These are phyloP conservation scores for Sebastes matsubarae DNA, from an alignment of 2,797 vertebrate species.

Conservation along the genomic window DNA sequence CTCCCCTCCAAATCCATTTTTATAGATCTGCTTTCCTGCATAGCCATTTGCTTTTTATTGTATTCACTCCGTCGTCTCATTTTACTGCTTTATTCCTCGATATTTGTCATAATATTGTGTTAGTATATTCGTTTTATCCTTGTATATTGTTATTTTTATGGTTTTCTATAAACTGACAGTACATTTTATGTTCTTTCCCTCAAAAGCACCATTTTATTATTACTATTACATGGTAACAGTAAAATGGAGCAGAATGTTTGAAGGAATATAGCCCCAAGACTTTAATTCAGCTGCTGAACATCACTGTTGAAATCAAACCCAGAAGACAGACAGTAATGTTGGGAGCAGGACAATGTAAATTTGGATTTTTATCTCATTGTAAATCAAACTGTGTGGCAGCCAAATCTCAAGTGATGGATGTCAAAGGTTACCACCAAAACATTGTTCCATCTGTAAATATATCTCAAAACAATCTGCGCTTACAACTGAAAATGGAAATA, in stretches of 20 bases:
- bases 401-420: no score
- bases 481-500: no score
- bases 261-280: not conserved
- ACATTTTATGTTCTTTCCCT: not conserved
- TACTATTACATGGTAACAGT: not conserved
- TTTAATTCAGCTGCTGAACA: not conserved
- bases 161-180: not conserved
- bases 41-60: not conserved
- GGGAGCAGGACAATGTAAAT: no score
- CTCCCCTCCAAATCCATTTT: constrained; percentile 6
- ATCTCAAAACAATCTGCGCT: no score
- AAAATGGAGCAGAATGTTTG: not conserved
- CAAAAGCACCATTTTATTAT: not conserved
- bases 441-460: no score
- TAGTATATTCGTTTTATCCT: not conserved
- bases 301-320: not conserved
- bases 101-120: not conserved
- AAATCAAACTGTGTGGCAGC: no score
- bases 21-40: not conserved
- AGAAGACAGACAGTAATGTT: not conserved
- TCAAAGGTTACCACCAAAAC: no score
- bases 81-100: not conserved
- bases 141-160: not conserved
- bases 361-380: no score
- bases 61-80: not conserved